Evolutionary conservation across 1,140 invertebrate species (phyloP), one percentile per base, ranked within the genome.

Genomic region (Druon quercuslanigerum): DNA sequence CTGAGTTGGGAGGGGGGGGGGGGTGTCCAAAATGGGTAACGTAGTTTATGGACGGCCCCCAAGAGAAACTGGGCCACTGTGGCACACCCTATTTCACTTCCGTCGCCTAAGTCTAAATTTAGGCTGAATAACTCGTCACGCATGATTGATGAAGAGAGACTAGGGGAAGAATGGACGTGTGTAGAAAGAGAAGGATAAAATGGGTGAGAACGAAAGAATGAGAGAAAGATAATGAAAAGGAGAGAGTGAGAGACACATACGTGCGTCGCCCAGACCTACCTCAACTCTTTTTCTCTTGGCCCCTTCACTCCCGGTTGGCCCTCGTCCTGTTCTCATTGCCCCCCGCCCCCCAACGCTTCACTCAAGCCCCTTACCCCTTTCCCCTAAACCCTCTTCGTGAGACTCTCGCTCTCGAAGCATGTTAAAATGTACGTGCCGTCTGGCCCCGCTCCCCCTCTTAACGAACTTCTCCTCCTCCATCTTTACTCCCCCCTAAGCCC

Each of bases 281-380:
- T 87, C 86, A 90, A 91, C 89, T 89, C 86, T 91, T 90, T 90
- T 89, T 89, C 87, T 85, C 86, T 87, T 89, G 83, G 84, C 87
- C 86, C 85, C 88, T 89, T 85, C 83, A 80, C 81, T 75, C 76
- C 79, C 72, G n/a, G 40, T 70, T 60, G 73, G 79, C 77, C 76
- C 79, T 73, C 80, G 76, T 46, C 14, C 50, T 57, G 70, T 72
- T 33, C 25, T 33, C 25, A 33, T 33, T 33, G 25, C 25, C 25
- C 25, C 73, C 66, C 51, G 51, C 40, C 40, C 5, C 74, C 14
- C 57, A 33, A 5, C 4, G 5, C 25, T 46, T 70, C 77, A 66
- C 80, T 75, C 72, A 71, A 40, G 13, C 56, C 75, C 52, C 20
- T 51, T 56, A 33, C 52, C 50, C 50, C n/a, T 66, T 56, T 57